Conservation (phyloP, 1,140 invertebrate species). For the Zaprionus gabonicus region DNA sequence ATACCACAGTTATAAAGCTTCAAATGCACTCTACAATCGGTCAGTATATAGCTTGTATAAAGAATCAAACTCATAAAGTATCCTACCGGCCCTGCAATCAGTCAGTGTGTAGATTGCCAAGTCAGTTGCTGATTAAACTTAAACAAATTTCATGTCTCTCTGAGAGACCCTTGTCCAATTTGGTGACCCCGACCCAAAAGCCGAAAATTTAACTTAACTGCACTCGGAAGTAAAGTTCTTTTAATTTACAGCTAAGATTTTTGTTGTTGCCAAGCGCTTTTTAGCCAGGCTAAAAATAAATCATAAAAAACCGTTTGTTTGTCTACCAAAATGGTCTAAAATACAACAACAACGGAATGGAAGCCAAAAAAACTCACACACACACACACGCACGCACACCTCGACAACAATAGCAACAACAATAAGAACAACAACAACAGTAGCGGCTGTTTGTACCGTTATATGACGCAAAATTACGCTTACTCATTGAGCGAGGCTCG, state of each 20-base stretch:
- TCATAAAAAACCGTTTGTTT: slow-evolving; percentile 78
- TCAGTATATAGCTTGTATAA: not conserved
- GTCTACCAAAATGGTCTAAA: slow-evolving; percentile 81
- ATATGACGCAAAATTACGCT: slow-evolving; percentile 82
- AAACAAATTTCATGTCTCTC: not conserved
- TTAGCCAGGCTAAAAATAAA: slow-evolving; percentile 69
- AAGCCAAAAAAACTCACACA: slow-evolving; percentile 60
- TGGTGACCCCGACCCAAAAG: slow-evolving; percentile 31
- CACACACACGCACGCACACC: slow-evolving; percentile 20
- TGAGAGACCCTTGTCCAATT: slow-evolving; percentile 10
- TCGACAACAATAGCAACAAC: slow-evolving; percentile 21
- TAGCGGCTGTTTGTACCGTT: slow-evolving; percentile 75
- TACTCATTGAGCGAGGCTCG: slow-evolving; percentile 69
- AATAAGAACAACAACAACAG: slow-evolving; percentile 51
- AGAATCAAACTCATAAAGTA: not conserved
- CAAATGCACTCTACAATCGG: not conserved
- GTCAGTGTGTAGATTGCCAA: not conserved
- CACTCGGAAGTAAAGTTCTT: slow-evolving; percentile 68
- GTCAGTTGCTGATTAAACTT: not conserved
- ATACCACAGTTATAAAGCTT: not conserved
- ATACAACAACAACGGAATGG: slow-evolving; percentile 71
- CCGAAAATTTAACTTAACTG: slow-evolving; percentile 60
- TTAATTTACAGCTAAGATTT: slow-evolving; percentile 63
- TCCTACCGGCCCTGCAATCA: not conserved
- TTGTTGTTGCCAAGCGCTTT: slow-evolving; percentile 65